Evolutionary conservation across 2,888 invertebrate species (phyloP).

Genomic region (Aproaerema taeniolella): DNA sequence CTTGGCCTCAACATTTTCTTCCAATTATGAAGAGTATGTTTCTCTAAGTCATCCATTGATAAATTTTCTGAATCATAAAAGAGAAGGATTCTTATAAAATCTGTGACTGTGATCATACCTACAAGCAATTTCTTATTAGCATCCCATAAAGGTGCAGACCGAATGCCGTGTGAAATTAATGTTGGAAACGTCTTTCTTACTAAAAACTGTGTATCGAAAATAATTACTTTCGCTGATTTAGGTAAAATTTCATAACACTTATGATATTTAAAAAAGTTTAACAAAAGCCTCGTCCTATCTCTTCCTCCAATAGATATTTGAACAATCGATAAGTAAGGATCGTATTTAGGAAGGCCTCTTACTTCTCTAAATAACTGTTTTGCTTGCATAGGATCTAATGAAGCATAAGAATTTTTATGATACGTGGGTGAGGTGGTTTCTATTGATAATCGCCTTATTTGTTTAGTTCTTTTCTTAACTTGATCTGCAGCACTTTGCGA

Average conservation of each 20-base stretch:
- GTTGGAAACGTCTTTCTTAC: conserved; percentile 70
- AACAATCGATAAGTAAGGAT: conserved; percentile 70
- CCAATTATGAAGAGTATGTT: conserved; percentile 66
- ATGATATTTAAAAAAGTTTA: conserved; percentile 72
- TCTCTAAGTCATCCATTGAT: conserved; percentile 64
- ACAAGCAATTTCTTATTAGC: conserved; percentile 61
- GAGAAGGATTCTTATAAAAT: conserved; percentile 66
- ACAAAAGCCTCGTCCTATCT: conserved; percentile 64
- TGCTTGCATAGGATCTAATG: conserved; percentile 64
- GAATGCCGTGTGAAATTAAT: conserved; percentile 66
- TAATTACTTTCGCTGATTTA: conserved; percentile 70
- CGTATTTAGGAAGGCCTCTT: conserved; percentile 66
- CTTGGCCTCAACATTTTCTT: conserved; percentile 59
- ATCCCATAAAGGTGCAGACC: conserved; percentile 70
- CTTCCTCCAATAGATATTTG: conserved; percentile 70
- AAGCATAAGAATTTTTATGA: conserved; percentile 70
- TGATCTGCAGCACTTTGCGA: conserved; percentile 41
- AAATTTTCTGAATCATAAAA: conserved; percentile 59
- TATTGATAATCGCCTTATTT: conserved; percentile 60
- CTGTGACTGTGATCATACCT: conserved; percentile 71
- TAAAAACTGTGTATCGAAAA: conserved; percentile 69
- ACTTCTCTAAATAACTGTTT: conserved; percentile 70
- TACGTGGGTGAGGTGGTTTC: conserved; percentile 70
- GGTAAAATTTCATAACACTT: conserved; percentile 72
- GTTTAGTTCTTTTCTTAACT: conserved; percentile 59